Evolutionary conservation across 2,797 vertebrate genomes (phyloP).

Genomic region (Muscicapa comitata): DNA sequence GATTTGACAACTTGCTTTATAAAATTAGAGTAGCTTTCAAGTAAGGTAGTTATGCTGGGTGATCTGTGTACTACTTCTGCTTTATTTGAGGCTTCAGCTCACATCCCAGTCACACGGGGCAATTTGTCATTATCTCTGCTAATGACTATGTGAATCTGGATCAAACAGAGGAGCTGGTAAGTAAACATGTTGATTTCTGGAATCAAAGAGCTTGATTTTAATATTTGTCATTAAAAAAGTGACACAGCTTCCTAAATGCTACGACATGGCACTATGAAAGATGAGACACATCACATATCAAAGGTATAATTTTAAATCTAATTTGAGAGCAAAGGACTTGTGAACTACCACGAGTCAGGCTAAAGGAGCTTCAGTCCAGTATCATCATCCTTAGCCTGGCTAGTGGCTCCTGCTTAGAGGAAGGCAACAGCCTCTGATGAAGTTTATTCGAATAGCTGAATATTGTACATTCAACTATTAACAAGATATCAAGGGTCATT

Average conservation of each 20-base stretch:
- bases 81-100: constrained; percentile 26
- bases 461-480: background rate
- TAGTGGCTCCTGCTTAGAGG: background rate
- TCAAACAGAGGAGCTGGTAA: constrained; percentile 15
- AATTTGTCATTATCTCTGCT: constrained; percentile 53
- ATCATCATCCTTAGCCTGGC: background rate
- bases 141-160: constrained; percentile 28
- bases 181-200: constrained; percentile 45
- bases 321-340: background rate
- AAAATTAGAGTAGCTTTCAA: constrained; percentile 49
- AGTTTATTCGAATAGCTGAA: background rate
- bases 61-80: background rate
- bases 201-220: constrained; percentile 22
- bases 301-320: background rate
- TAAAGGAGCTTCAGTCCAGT: background rate
- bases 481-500: background rate
- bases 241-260: background rate
- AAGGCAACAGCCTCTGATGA: background rate
- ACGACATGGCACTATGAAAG: background rate
- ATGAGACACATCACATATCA: background rate
- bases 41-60: background rate
- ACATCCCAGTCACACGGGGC: constrained; percentile 11
- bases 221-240: constrained; percentile 20
- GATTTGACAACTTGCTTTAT: constrained; percentile 47
- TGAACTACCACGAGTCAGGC: background rate